Percentiles rank a stretch among this genome's conserved stretches.
phyloP scores from a whole-genome alignment of 2,113 vertebrate genomes.

The Halcyon senegalensis region DNA sequence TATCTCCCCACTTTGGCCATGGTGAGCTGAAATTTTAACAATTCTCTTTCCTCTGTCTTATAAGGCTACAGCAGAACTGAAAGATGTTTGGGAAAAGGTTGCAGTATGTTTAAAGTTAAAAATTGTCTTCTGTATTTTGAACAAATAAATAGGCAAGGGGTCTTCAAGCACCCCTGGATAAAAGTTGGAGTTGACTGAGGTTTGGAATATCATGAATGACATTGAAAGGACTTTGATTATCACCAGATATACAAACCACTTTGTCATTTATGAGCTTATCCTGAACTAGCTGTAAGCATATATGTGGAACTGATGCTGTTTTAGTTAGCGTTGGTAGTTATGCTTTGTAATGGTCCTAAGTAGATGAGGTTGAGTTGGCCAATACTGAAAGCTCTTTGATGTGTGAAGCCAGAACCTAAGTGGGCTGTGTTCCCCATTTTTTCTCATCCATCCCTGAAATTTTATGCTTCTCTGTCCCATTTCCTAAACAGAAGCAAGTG shows the following conservation, averaged over 20 bases:
- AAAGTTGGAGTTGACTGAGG: background rate
- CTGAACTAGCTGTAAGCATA: background rate
- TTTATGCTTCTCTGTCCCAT: background rate
- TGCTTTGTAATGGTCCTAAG: background rate
- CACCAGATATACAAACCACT: background rate
- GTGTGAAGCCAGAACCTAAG: background rate
- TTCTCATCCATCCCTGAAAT: background rate
- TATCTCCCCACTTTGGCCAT: background rate
- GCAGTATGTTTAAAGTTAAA: background rate
- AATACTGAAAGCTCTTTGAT: background rate
- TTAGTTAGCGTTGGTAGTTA: background rate
- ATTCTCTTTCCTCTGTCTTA: background rate
- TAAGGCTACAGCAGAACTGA: background rate
- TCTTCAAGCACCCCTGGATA: background rate
- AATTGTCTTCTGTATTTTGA: background rate
- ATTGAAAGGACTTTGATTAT: background rate
- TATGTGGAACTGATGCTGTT: background rate
- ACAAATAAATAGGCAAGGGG: background rate
- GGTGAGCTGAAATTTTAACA: background rate
- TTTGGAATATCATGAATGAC: background rate
- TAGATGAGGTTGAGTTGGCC: background rate
- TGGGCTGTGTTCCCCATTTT: background rate
- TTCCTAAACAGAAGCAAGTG: rapidly evolving
- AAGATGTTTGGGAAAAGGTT: background rate
- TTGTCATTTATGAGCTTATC: background rate